A percentile compares a stretch with the other conserved stretches of the same genome.
These are phyloP conservation scores for Arctia plantaginis DNA, from an alignment of 2,888 invertebrate species.

Conservation along the genomic window DNA sequence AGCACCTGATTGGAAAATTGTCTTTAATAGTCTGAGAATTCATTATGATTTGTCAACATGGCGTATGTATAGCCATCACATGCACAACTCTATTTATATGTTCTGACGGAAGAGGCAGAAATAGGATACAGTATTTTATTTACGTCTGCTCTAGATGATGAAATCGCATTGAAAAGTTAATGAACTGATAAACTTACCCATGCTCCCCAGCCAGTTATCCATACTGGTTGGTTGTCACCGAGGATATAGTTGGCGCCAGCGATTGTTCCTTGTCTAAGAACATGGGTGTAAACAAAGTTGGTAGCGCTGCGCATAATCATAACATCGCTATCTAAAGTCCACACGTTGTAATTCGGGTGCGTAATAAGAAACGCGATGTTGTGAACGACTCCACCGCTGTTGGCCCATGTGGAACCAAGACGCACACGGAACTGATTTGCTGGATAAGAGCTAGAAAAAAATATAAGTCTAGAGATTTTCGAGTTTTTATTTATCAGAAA, in stretches of 20 bases:
- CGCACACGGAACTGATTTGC: constrained; percentile 34
- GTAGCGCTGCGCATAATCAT: constrained; percentile 53
- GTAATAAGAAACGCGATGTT: constrained; percentile 31
- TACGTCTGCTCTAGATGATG: too few species aligned
- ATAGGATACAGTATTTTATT: too few species aligned
- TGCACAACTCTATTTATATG: too few species aligned
- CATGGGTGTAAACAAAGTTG: constrained; percentile 33
- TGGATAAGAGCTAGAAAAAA: not conserved
- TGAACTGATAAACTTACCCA: constrained; percentile 45
- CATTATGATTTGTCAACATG: too few species aligned
- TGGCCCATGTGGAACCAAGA: constrained; percentile 57
- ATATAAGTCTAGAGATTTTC: not conserved
- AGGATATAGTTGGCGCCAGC: constrained; percentile 59
- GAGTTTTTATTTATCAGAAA: not conserved
- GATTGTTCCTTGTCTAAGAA: constrained; percentile 43
- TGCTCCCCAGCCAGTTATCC: constrained; percentile 67
- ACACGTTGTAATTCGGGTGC: constrained; percentile 49
- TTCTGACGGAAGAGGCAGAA: too few species aligned
- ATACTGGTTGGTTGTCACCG: constrained; percentile 59
- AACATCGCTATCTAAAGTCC: constrained; percentile 59
- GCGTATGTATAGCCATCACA: too few species aligned
- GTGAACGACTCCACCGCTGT: constrained; percentile 54
- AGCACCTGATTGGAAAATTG: not conserved
- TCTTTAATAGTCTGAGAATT: not conserved
- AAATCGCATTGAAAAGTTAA: not conserved